Evolutionary conservation across 2,888 invertebrate genomes (phyloP), one percentile per base, ranked within the genome.

Genomic region (Drosophila nigritarsus): DNA sequence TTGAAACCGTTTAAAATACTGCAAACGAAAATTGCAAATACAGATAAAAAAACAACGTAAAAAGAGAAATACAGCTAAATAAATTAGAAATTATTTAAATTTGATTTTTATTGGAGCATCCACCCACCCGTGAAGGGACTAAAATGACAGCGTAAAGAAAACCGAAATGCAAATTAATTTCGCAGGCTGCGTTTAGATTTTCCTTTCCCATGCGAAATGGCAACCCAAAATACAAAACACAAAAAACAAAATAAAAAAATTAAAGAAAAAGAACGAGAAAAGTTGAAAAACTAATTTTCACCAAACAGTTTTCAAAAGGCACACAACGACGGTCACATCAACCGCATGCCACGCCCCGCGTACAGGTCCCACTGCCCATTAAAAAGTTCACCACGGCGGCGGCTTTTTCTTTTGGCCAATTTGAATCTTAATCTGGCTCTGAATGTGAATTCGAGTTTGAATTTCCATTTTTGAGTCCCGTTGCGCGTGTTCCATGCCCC

Each of bases 31-130:
- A 58, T 49, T 51, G 32, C 67, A 65, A 75, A 70, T 51, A 53
- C 67, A 42, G 38, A 79, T 38, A 42, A 38, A 42, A 38, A 63
- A 53, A 30, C 56, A 27, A 45, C 40, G 50, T 58, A 51, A 60
- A 51, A 40, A 27, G 32, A 27, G n/a, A 45, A 53, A 55, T 30
- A 63, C 65, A 64, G 62, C 75, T 79, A 86, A 90, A 88, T 86
- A 90, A 90, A 90, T 90, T 83, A 90, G 73, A 82, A 87, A 86
- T 85, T 85, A 83, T 86, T 82, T 67, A 90, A 90, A 90, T 86
- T 88, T 88, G 76, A 85, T 90, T 86, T 86, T 86, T 78, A 89
- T 90, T 89, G 73, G 58, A 32, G 20, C 32, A 15, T 27, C 48
- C 64, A 69, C 15, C 45, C 45, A 27, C 15, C 24, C 45, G 24